These are phyloP conservation scores for Odontamblyopus rebecca DNA, from an alignment of 2,797 vertebrate species.

Conservation along the genomic window DNA sequence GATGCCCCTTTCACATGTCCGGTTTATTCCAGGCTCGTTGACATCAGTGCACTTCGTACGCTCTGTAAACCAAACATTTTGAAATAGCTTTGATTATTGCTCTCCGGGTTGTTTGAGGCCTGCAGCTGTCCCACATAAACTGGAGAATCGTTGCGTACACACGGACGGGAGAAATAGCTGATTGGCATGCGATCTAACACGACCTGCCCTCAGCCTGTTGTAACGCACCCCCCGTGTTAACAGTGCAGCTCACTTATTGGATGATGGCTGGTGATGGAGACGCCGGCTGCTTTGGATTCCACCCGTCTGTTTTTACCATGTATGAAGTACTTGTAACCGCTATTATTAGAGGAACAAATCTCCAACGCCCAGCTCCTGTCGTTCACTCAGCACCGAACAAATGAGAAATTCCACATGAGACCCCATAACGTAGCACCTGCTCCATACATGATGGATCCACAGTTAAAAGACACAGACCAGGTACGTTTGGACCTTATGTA, in stretches of 20 bases:
- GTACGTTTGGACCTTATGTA: neutral
- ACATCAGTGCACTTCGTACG: constrained; percentile 7
- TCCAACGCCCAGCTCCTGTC: constrained; percentile 20
- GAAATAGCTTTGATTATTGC: neutral
- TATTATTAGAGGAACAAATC: constrained; percentile 28
- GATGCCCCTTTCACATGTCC: neutral
- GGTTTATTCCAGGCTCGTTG: neutral
- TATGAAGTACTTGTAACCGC: neutral
- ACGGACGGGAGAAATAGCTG: constrained; percentile 22
- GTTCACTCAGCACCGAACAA: constrained; percentile 66
- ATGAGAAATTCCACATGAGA: constrained; percentile 64
- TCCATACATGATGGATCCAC: too few species aligned
- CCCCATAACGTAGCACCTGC: too few species aligned
- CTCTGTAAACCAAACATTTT: neutral
- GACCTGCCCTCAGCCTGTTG: constrained; percentile 20
- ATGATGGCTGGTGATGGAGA: constrained; percentile 14
- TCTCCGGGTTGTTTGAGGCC: constrained; percentile 26
- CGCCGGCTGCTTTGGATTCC: constrained; percentile 19
- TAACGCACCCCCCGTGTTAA: constrained; percentile 2
- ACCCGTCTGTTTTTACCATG: constrained; percentile 9
- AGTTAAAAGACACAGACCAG: neutral
- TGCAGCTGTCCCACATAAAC: constrained; percentile 40
- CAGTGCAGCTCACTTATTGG: constrained; percentile 9
- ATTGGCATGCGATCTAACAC: constrained; percentile 24
- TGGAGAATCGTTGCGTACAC: constrained; percentile 32